Percentiles rank a stretch among this genome's conserved stretches.
Evolutionary conservation across 2,113 vertebrate genomes (phyloP).

Genomic region (Pycnonotus jocosus): DNA sequence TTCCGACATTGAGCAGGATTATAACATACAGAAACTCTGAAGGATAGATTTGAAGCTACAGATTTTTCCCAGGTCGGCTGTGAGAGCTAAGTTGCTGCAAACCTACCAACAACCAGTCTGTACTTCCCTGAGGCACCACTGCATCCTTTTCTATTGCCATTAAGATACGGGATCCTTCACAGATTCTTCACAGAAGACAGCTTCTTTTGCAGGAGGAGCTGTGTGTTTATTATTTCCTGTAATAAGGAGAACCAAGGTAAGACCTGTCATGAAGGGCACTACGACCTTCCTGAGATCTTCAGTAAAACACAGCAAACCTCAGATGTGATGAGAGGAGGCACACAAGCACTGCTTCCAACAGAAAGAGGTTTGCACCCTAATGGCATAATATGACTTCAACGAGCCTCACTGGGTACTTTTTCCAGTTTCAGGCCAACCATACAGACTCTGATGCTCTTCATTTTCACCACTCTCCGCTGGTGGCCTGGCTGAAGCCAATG

Average conservation of each 20-base stretch:
- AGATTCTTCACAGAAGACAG: not conserved
- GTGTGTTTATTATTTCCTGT: not conserved
- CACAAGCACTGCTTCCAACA: not conserved
- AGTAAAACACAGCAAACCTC: not conserved
- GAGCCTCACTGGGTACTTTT: not conserved
- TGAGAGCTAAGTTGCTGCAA: not conserved
- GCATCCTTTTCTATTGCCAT: not conserved
- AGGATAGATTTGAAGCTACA: not conserved
- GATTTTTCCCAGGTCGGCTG: not conserved
- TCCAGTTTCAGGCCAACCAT: not conserved
- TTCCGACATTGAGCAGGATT: not conserved
- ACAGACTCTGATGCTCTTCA: not conserved
- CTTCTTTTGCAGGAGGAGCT: not conserved
- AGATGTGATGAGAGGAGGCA: not conserved
- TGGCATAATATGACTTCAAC: not conserved
- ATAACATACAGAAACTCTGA: not conserved
- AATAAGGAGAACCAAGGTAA: not conserved
- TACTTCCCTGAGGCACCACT: not conserved
- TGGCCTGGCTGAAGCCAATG: not conserved
- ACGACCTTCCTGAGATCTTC: not conserved
- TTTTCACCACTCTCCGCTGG: not conserved
- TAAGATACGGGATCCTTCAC: not conserved
- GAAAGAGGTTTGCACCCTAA: not conserved
- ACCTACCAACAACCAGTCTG: not conserved
- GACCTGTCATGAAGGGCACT: not conserved